Conservation (phyloP, 2,888 invertebrate species). For the Lycocerus yunnanus region DNA sequence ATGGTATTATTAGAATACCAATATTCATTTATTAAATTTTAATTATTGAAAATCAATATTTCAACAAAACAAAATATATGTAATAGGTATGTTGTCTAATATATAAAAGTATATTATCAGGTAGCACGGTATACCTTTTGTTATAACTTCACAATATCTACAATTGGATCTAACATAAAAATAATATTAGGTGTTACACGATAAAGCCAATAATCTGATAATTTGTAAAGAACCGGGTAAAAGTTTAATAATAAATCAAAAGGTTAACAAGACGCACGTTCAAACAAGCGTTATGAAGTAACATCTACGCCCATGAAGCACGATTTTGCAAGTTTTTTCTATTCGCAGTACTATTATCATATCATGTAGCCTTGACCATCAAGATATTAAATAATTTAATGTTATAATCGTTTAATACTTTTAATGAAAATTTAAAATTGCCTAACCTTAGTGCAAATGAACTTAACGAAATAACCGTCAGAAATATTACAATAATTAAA, state of each 20-base stretch:
- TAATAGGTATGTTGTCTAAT: too few species aligned
- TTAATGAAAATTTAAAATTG: neutral
- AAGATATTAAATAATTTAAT: conserved; percentile 17
- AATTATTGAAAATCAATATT: neutral
- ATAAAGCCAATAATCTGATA: conserved; percentile 16
- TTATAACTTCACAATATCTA: neutral
- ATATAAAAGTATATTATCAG: neutral
- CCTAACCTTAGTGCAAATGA: neutral
- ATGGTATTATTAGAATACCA: neutral
- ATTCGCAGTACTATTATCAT: conserved; percentile 46
- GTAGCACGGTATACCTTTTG: neutral
- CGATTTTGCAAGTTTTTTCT: conserved; percentile 50
- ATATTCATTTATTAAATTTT: neutral
- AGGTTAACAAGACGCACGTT: conserved; percentile 54
- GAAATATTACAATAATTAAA: too few species aligned
- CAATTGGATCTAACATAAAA: neutral
- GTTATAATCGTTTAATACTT: neutral
- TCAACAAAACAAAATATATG: too few species aligned
- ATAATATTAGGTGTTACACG: neutral
- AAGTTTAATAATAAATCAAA: conserved; percentile 50
- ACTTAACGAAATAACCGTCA: too few species aligned
- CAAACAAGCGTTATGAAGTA: conserved; percentile 50
- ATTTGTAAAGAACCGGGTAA: conserved; percentile 9
- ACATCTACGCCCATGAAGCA: conserved; percentile 52
- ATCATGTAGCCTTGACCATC: conserved; percentile 45